Evolutionary conservation across 2,113 vertebrate genomes (phyloP).

Genomic region (Melanotaenia duboulayi): DNA sequence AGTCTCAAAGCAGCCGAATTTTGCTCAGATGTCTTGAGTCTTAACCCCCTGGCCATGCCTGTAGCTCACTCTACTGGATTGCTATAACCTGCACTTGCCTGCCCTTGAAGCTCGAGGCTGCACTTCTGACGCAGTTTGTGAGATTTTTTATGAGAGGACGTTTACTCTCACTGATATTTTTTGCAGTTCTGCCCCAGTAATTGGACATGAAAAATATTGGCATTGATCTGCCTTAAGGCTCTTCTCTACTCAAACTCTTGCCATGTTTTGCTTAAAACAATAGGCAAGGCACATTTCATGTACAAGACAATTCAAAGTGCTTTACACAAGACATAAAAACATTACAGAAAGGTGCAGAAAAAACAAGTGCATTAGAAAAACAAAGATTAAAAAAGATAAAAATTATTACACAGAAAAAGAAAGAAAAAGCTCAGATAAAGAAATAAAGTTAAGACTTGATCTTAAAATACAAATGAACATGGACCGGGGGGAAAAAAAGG

Average conservation of each 20-base stretch:
- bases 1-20: conserved; percentile 40
- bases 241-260: conserved; percentile 3
- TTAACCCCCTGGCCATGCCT: conserved; percentile 56
- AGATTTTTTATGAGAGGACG: conserved; percentile 20
- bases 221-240: conserved; percentile 61
- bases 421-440: too few relatives aligned
- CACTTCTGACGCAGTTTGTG: conserved; percentile 37
- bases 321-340: too few relatives aligned
- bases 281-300: too few relatives aligned
- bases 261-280: conserved; percentile 42
- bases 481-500: background rate
- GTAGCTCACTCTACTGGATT: conserved; percentile 53
- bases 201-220: conserved; percentile 72
- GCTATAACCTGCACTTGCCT: conserved; percentile 52
- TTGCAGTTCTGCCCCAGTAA: conserved; percentile 41
- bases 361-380: too few relatives aligned
- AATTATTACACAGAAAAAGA: too few relatives aligned
- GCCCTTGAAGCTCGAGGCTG: conserved; percentile 44
- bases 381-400: too few relatives aligned
- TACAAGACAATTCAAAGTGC: too few relatives aligned
- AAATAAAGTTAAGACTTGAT: too few relatives aligned
- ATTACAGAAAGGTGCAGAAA: too few relatives aligned
- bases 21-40: conserved; percentile 49
- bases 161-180: conserved; percentile 51
- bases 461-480: conserved; percentile 25